Percentiles rank a stretch among this genome's conserved stretches.
Conservation (phyloP, 2,113 vertebrate genomes). For the Murina feae region DNA sequence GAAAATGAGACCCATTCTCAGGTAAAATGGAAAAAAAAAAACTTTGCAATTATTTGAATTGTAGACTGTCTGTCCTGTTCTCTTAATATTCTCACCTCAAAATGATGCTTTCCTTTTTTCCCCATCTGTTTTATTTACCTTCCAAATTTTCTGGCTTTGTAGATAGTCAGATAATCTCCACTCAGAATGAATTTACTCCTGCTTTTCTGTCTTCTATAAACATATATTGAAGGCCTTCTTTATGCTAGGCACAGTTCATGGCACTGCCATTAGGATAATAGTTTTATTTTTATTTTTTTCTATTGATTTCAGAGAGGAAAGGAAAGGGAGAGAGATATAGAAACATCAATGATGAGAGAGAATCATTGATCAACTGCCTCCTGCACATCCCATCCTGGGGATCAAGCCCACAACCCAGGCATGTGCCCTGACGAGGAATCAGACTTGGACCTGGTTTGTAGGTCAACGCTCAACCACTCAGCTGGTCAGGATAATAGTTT, state of each 20-base stretch:
- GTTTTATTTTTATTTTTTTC: neutral
- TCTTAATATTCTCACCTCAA: neutral
- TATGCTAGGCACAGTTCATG: neutral
- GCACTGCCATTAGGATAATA: neutral
- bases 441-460: too few relatives aligned
- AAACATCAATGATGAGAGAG: too few relatives aligned
- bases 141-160: neutral
- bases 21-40: constrained; percentile 77
- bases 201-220: neutral
- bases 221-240: neutral
- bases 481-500: neutral
- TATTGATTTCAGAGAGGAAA: too few relatives aligned
- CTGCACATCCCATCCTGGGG: too few relatives aligned
- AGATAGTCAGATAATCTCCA: neutral
- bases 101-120: neutral
- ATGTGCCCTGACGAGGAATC: too few relatives aligned
- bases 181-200: neutral
- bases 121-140: neutral
- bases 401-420: too few relatives aligned
- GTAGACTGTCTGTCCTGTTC: neutral
- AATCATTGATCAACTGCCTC: too few relatives aligned
- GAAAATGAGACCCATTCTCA: constrained; percentile 96
- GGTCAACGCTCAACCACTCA: too few relatives aligned
- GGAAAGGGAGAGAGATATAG: too few relatives aligned
- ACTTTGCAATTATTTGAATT: neutral